Evolutionary conservation across 92 coral and sea anemone genomes (phyloP), one percentile per base, ranked within the genome.

Genomic region (Paragorgia papillata): DNA sequence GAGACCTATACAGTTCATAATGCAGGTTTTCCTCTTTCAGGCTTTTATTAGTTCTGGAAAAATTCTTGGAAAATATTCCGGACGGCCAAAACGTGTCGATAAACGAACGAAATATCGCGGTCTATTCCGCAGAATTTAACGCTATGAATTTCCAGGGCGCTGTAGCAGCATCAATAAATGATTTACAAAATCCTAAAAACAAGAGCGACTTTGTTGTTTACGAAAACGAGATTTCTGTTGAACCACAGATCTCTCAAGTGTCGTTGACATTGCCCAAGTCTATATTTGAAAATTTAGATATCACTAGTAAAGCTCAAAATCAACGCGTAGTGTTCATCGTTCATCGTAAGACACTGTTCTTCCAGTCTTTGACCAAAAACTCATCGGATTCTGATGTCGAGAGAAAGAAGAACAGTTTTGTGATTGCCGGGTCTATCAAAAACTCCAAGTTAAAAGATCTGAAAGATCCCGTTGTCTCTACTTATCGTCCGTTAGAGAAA

Each of bases 281-380:
- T 69, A 53, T 89, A 82, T 73, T 84, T 63, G 44, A 80, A 67
- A 17, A 48, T 51, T 26, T 49, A 33, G 65, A 82, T 51, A 76
- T 29, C 37, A 29, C 59, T 50, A 35, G 46, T 41, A 6, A 62
- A 67, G 22, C 26, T 79, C 10, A 71, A 32, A 55, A 34, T 33
- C 88, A 70, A 14, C 89, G 91, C 39, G 60, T 95, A 25, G 87
- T 81, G 28, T 91, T 95, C 71, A 88, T 85, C 43, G 78, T 86
- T 66, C 85, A 79, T 60, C 96, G 83, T 59, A 85, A 85, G 34
- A 82, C 85, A 73, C 84, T 88, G 79, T 75, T 95, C 49, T 91
- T 95, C 66, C 91, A 92, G 62, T 75, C 86, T 21, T 54, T 67
- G 58, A 18, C 13, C 2, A 18, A 20, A 28, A 70, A 28, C 22